Percentiles rank a stretch among this genome's conserved stretches.
Evolutionary conservation across 2,797 vertebrate genomes (phyloP).

Genomic region (Arrhamphus sclerolepis): DNA sequence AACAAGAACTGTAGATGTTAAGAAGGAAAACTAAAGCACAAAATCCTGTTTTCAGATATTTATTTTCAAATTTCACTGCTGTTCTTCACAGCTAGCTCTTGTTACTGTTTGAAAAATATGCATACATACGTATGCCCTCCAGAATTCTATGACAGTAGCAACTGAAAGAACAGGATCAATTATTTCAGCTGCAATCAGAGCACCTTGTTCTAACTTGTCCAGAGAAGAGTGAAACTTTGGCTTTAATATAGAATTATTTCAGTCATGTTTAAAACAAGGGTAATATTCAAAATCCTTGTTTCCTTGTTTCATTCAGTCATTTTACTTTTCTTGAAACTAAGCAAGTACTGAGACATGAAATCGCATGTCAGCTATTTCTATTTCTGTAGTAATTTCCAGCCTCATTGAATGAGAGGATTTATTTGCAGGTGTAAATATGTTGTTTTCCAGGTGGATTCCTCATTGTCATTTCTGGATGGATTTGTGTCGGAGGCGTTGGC

Average conservation of each 20-base stretch:
- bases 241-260: too few relatives aligned
- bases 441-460: conserved; percentile 89
- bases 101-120: conserved; percentile 9
- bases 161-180: not conserved
- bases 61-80: not conserved
- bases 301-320: too few relatives aligned
- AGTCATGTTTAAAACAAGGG: too few relatives aligned
- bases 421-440: conserved; percentile 8
- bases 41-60: too few relatives aligned
- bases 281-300: too few relatives aligned
- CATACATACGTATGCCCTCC: conserved; percentile 15
- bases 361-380: not conserved
- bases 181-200: not conserved
- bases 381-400: not conserved
- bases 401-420: not conserved
- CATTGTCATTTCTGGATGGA: conserved; percentile 94
- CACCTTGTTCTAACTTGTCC: conserved; percentile 26
- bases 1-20: too few relatives aligned
- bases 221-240: conserved; percentile 6
- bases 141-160: not conserved
- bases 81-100: conserved; percentile 6
- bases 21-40: too few relatives aligned
- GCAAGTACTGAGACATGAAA: not conserved
- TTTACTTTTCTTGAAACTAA: not conserved
- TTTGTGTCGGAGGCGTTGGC: conserved; percentile 94